Evolutionary conservation across 1,140 invertebrate genomes (phyloP), one percentile per base, ranked within the genome.

Genomic region (Melitaea cinxia): DNA sequence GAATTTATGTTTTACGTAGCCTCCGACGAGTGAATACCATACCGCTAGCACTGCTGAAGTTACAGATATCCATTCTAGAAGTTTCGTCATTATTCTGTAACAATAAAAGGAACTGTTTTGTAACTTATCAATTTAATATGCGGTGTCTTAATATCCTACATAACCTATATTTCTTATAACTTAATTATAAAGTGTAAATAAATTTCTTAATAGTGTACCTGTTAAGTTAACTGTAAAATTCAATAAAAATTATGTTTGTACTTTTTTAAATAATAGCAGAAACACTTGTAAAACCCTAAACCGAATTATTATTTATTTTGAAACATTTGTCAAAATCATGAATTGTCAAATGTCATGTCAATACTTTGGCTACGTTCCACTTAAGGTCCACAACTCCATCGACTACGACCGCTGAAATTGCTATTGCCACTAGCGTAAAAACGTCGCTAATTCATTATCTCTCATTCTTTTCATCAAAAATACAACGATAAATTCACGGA

Each of bases 21-120:
- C 93, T 21, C 92, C 91, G 21, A 95, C 81, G n/a, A 94, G 63
- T 0, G 93, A 93, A 17, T 94, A 86, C 94, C 96, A 97, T 0
- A 95, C 85, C 6, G 94, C 92, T 10, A 94, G 87, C 35, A 95
- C 92, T 7, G 94, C 76, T 2, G 92, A 91, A 4, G 91, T 82
- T 26, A 92, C 92, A 6, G 94, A 88, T 9, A 97, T 78, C 96
- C 96, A 97, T 87, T 97, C 95, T 73, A 95, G 87, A 75, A 97
- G 87, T 86, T 97, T 97, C 2, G 95, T 96, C 95, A 96, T 96
- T 88, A 83, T 78, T 54, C 58, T 60, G 58, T 26, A 66, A 42
- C 65, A 17, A 45, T 1, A 49, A 30, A 37, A 17, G 17, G 17
- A n/a, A 42, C 14, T 33, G 17, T 14, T 6, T 39, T 39, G 4